These are phyloP conservation scores for Trematocara unimaculatum DNA, from an alignment of 2,113 vertebrate genomes.

Conservation along the genomic window DNA sequence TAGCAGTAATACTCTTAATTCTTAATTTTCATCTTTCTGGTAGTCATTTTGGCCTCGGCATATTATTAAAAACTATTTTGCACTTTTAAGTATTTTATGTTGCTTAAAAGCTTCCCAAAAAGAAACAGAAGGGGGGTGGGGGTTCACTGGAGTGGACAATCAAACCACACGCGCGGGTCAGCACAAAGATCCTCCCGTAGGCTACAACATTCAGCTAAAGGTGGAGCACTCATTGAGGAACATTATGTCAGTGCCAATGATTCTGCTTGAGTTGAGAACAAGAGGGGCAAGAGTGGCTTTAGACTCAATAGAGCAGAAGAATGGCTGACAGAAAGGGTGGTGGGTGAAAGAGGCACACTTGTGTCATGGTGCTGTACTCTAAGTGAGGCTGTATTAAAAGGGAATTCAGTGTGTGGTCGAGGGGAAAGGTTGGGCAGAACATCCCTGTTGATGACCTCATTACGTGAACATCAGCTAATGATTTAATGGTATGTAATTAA, in stretches of 20 bases:
- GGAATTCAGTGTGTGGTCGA: not conserved
- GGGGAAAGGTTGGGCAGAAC: not conserved
- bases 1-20: not conserved
- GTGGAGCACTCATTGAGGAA: constrained; percentile 46
- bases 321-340: constrained; percentile 33
- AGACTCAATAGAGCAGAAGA: constrained; percentile 60
- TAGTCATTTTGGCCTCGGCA: not conserved
- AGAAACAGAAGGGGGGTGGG: not conserved
- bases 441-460: not conserved
- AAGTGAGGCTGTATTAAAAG: not conserved
- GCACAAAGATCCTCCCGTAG: constrained; percentile 34
- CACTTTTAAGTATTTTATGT: not conserved
- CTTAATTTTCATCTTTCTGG: not conserved
- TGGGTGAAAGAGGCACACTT: not conserved
- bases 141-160: constrained; percentile 22
- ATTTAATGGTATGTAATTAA: constrained; percentile 8
- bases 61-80: not conserved
- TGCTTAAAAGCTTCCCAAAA: not conserved
- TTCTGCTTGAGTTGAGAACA: constrained; percentile 59
- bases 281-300: constrained; percentile 37
- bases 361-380: not conserved
- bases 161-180: constrained; percentile 42
- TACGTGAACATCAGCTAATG: constrained; percentile 8
- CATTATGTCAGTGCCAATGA: constrained; percentile 55
- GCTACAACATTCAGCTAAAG: constrained; percentile 53